Percentiles rank a stretch among this genome's conserved stretches.
Conservation (phyloP, 2,888 invertebrate genomes). For the Drosophila emarginata region DNA sequence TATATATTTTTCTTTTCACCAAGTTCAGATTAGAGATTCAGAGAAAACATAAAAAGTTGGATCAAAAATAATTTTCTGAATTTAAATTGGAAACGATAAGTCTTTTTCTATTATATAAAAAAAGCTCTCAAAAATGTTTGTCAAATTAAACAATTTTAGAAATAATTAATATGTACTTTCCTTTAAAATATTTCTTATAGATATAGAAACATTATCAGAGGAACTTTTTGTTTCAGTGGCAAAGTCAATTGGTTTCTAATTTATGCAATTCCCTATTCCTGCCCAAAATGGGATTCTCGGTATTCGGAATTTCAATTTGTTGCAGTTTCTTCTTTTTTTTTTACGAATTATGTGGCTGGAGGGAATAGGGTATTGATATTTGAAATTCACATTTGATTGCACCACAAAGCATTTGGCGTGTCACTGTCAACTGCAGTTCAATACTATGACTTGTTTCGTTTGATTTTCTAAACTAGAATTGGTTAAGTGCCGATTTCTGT, state of each 20-base stretch:
- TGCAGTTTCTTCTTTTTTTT: not conserved
- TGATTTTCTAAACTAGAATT: not conserved
- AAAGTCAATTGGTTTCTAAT: not conserved
- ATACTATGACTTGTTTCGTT: conserved; percentile 7
- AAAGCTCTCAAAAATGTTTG: no score
- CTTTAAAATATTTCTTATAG: no score
- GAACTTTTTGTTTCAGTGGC: not conserved
- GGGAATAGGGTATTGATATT: not conserved
- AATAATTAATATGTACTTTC: no score
- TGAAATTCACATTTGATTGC: conserved; percentile 2
- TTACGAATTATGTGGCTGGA: not conserved
- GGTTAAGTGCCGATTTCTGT: conserved; percentile 2
- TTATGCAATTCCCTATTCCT: not conserved
- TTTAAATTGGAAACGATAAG: no score
- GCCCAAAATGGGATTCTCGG: not conserved
- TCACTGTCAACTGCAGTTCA: conserved; percentile 10
- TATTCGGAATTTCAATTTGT: not conserved
- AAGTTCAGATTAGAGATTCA: no score
- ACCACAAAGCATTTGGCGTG: not conserved
- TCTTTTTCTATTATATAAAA: no score
- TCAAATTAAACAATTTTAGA: no score
- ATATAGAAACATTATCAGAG: no score
- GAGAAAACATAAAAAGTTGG: no score
- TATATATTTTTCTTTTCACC: no score
- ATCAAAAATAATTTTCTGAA: no score